Evolutionary conservation across 2,113 vertebrate genomes (phyloP), one percentile per base, ranked within the genome.

Genomic region (Ctenodactylus gundi): DNA sequence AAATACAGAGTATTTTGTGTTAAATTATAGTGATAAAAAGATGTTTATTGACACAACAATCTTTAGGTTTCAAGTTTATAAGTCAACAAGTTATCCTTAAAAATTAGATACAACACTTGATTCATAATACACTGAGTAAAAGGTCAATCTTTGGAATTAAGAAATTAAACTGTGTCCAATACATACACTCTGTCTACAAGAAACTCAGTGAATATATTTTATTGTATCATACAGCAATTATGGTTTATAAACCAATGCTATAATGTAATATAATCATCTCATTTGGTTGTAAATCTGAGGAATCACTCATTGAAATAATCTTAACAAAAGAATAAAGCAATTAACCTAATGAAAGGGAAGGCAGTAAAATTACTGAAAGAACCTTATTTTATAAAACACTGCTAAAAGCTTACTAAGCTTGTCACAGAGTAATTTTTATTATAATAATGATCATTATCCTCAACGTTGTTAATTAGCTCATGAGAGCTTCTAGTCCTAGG

Each of bases 21-120:
- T 81, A 20, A 93, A 84, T 2, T 44, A 51, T 17, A 29, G 31
- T 25, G 12, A 34, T 14, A 95, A 83, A 95, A 96, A 96, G 78
- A 96, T 85, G 36, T 81, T 62, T 57, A 58, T 96, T 82, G 97
- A 94, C 90, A 68, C 31, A 90, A 49, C 0, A 27, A 53, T 64
- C 34, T 77, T 90, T 49, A 88, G 34, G 39, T 31, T 77, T 90
- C 44, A 88, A 29, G 39, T 31, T 60, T 67, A 95, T 1, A 80
- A 85, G 84, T 85, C 58, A 84, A n/a, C 0, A 93, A 83, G 9
- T n/a, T 76, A 64, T n/a, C 49, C 53, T 84, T 49, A 83, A 93
- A 84, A 89, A 27, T 58, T 25, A 87, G 41, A 83, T 64, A n/a
- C 7, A 90, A 68, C 27, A 64, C 53, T 31, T 23, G 20, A 72